Evolutionary conservation across 2,113 vertebrate genomes (phyloP), one percentile per base, ranked within the genome.

Genomic region (Heteronetta atricapilla): DNA sequence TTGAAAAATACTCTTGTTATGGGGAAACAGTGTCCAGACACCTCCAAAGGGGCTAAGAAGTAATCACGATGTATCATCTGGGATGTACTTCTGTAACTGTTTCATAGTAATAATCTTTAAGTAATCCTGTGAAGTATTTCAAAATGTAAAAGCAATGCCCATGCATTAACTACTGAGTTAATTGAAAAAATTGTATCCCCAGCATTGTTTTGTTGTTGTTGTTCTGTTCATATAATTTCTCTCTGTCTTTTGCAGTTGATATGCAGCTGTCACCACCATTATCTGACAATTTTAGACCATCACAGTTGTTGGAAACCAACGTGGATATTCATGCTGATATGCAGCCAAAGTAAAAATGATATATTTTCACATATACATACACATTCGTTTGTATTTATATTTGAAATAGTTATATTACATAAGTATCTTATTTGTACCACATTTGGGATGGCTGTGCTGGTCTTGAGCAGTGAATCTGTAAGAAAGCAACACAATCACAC

Each of bases 241-340:
- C 10, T 90, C 74, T 88, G 23, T 93, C 79, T 97, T 83, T 94
- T 95, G 33, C 89, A 98, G 98, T 95, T 94, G 60, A 90, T 34
- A 50, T 89, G 34, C 88, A 95, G 31, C 36, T 96, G 38, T 94
- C 84, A 56, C 93, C 95, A 55, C 60, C 91, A 8, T 40, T 96
- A 50, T 36, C 90, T 25, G 93, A 73, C 6, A 53, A 95, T 26
- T 90, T 96, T 25, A 95, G 63, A 72, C 40, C 89, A 21, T 56
- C 86, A 28, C 91, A 97, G 60, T 14, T 97, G 84, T 76, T 97
- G 75, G 86, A 96, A 74, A 42, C 70, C 81, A 92, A 53, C 44
- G 42, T 81, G 50, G 93, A 97, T 77, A 29, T 97, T 68, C 86
- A 86, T 36, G 90, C 93, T 84, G 88, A 97, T 62, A 52, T 98